phyloP scores from a whole-genome alignment of 2,888 invertebrate species.

The Netelia inedita region DNA sequence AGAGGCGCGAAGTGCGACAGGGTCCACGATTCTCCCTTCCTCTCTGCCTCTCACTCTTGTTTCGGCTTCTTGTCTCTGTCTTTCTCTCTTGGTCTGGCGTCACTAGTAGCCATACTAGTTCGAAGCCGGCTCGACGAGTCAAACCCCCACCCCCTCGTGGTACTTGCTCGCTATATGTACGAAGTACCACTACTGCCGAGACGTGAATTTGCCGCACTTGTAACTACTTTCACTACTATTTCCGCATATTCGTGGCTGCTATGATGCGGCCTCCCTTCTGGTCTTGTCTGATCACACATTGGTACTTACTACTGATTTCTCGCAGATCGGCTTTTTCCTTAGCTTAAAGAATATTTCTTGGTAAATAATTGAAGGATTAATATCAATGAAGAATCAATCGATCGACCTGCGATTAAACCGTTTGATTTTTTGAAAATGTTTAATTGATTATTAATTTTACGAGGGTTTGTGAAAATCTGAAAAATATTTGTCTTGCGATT shows the following conservation, averaged over 20 bases:
- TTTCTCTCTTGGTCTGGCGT: constrained; percentile 6
- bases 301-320: constrained; percentile 29
- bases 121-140: constrained; percentile 7
- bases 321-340: too few relatives aligned
- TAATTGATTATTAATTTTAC: too few relatives aligned
- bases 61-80: not conserved
- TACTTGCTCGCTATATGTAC: not conserved
- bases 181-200: not conserved
- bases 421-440: too few relatives aligned
- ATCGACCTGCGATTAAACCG: too few relatives aligned
- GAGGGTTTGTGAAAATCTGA: too few relatives aligned
- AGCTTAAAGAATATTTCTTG: too few relatives aligned
- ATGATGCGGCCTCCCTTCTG: not conserved
- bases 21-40: not conserved
- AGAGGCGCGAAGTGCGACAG: constrained; percentile 41
- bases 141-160: not conserved
- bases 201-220: constrained; percentile 43
- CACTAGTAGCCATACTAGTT: constrained; percentile 18
- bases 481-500: too few relatives aligned
- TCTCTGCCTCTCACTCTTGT: not conserved
- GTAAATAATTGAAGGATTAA: too few relatives aligned
- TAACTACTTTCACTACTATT: constrained; percentile 56
- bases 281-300: constrained; percentile 41
- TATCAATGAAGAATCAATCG: too few relatives aligned
- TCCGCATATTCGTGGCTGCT: constrained; percentile 21